These are phyloP conservation scores for Drosophila multiciliata DNA, from an alignment of 2,888 invertebrate genomes.

Conservation along the genomic window DNA sequence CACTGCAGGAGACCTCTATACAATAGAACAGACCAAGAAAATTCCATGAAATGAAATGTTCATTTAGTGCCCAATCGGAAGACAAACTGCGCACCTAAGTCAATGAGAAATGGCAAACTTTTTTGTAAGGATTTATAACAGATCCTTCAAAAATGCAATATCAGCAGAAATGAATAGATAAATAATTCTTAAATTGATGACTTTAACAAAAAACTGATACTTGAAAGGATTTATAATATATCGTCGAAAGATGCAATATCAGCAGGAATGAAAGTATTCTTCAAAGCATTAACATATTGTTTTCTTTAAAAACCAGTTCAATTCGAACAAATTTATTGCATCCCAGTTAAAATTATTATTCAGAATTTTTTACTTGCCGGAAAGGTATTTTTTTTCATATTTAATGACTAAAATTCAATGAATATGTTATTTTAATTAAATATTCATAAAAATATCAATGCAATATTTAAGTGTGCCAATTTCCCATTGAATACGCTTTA, in stretches of 20 bases:
- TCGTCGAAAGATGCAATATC: no score
- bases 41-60: conserved; percentile 48
- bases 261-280: no score
- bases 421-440: background rate
- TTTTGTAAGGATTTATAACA: background rate
- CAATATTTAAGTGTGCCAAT: background rate
- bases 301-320: background rate
- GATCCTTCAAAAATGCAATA: conserved; percentile 6
- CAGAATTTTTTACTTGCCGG: background rate
- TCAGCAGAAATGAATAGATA: background rate
- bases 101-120: background rate
- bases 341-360: background rate
- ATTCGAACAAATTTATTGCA: background rate
- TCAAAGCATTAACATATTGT: background rate
- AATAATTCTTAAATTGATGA: background rate
- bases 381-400: background rate
- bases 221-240: background rate
- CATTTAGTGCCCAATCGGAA: conserved; percentile 1
- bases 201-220: background rate
- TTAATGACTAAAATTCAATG: background rate
- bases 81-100: background rate
- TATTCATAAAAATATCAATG: background rate
- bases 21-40: conserved; percentile 56
- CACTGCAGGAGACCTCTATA: conserved; percentile 15
- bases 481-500: background rate